phyloP scores from a whole-genome alignment of 2,113 vertebrate genomes.

The Protomyctophum bolini region DNA sequence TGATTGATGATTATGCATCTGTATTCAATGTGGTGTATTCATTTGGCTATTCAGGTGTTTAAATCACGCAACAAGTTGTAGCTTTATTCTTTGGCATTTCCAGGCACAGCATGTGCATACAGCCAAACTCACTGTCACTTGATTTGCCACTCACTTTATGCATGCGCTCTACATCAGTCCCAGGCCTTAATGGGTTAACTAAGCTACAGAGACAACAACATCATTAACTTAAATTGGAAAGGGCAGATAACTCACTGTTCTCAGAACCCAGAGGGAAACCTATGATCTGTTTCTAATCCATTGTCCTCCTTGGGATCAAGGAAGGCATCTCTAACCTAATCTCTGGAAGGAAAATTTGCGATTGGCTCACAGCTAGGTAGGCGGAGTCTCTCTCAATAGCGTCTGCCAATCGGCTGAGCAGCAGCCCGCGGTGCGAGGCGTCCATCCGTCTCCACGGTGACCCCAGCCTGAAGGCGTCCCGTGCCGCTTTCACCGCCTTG shows the following conservation, averaged over 20 bases:
- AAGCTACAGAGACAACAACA: no score
- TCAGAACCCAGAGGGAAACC: not conserved
- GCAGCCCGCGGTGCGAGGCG: slow-evolving; percentile 86
- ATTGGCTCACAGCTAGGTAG: slow-evolving; percentile 88
- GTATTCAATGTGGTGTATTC: no score
- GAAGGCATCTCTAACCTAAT: no score
- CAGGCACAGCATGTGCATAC: no score
- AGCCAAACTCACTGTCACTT: no score
- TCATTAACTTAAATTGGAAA: not conserved
- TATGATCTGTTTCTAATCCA: not conserved
- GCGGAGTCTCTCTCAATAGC: slow-evolving; percentile 90
- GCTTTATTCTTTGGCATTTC: no score
- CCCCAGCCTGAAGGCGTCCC: slow-evolving; percentile 87
- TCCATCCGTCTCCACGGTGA: slow-evolving; percentile 96
- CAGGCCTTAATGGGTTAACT: no score
- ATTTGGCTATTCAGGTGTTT: no score
- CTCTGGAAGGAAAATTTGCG: not conserved
- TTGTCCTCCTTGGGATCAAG: not conserved
- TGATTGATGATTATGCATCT: not conserved
- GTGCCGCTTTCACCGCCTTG: slow-evolving; percentile 89
- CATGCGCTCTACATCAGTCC: no score
- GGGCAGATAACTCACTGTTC: not conserved
- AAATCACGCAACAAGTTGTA: no score
- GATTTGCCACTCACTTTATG: no score
- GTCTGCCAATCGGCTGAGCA: slow-evolving; percentile 87